Base-by-base conservation (phyloP, 2,797 vertebrate species). In the Hapalemur alaotrensis region DNA sequence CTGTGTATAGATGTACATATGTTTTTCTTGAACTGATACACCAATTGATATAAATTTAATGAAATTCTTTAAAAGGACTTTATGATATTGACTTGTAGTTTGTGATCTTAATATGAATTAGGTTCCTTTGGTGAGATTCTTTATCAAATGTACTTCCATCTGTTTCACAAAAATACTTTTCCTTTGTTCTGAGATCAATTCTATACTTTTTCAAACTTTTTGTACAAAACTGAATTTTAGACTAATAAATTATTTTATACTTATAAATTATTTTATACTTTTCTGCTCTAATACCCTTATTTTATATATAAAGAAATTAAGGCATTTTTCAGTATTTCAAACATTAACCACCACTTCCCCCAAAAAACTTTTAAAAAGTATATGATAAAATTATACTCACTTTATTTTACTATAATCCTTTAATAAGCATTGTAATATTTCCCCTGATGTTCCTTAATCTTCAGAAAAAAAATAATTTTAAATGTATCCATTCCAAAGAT, bases 351-450 rank as follows among this genome's bases (percentile, higher is more conserved):
- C n/a, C 63, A 63, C 17, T 25, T 52, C 32, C 13, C 23, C 2
- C 8, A 18, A 61, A 85, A 75, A 57, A 41, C 52, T 72, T 48
- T 50, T 35, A 18, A 25, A 86, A 95, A 65, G 28, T 79, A 84
- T 30, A 23, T 72, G 38, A 15, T 85, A 85, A 93, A 93, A 80
- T 80, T 50, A 67, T 48, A 25, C n/a, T 72, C 7, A 15, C 38
- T 90, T 82, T 54, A 89, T 69, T 95, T 95, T 89, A 57, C 18
- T 65, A 4, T 85, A 93, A 75, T 81, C 30, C 13, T 75, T 96
- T 86, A 9, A 93, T 90, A 76, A 54, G 41, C 28, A 52, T 61
- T 83, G 38, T 89, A 69, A 41, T 85, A 46, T 46, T 50, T n/a
- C 20, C 52, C 32, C 14, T 52, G 12, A 38, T 79, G 18, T 4